A percentile compares a stretch with the other conserved stretches of the same genome.
Evolutionary conservation across 1,140 invertebrate species (phyloP).

Genomic region (Cydia pomonella): DNA sequence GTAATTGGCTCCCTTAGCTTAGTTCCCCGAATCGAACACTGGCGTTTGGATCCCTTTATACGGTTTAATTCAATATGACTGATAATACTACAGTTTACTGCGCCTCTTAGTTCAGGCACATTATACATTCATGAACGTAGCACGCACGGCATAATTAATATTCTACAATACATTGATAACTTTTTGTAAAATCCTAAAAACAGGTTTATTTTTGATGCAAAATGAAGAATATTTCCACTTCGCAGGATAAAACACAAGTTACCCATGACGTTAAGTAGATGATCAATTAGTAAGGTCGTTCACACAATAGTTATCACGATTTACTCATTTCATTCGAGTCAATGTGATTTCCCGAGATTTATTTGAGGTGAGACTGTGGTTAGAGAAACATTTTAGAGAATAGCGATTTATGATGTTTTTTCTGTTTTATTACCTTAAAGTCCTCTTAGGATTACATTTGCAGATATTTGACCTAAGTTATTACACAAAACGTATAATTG

Average conservation of each 20-base stretch:
- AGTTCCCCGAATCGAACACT: constrained; percentile 43
- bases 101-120: neutral
- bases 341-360: neutral
- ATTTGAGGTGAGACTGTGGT: constrained; percentile 23
- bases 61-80: constrained; percentile 35
- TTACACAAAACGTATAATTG: neutral
- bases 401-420: neutral
- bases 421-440: constrained; percentile 1
- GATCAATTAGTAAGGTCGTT: constrained; percentile 25
- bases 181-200: neutral
- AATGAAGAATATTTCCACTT: constrained; percentile 6
- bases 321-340: constrained; percentile 25
- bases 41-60: constrained; percentile 34
- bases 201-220: neutral
- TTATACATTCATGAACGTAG: neutral
- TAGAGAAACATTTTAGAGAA: constrained; percentile 10
- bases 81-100: constrained; percentile 23
- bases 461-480: constrained; percentile 2
- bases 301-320: constrained; percentile 23
- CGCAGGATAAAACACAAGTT: neutral
- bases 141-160: constrained; percentile 1
- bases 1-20: constrained; percentile 48
- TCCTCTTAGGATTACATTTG: neutral
- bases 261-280: constrained; percentile 3
- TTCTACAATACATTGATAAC: neutral